Conservation (phyloP, 2,888 invertebrate genomes). For the Linnaemya tessellans region DNA sequence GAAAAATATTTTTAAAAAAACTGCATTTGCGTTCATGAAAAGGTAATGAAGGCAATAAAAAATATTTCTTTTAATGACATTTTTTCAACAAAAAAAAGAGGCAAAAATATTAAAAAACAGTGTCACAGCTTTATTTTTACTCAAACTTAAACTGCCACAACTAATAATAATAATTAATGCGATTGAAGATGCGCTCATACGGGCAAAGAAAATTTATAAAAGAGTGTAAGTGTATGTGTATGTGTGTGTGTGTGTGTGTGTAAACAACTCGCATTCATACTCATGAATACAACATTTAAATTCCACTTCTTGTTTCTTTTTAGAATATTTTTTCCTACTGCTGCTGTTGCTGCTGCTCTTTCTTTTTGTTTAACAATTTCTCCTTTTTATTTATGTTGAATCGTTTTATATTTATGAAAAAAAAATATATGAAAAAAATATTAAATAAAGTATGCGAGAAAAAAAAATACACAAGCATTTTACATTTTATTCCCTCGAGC, state of each 20-base stretch:
- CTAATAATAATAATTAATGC: conserved; percentile 46
- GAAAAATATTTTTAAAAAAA: conserved; percentile 1
- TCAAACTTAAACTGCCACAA: conserved; percentile 33
- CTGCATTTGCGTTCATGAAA: conserved; percentile 35
- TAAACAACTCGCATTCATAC: conserved; percentile 56
- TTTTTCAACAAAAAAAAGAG: conserved; percentile 10
- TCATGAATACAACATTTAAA: conserved; percentile 67
- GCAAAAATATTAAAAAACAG: neutral
- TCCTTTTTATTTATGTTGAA: conserved; percentile 50
- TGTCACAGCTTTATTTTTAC: conserved; percentile 6
- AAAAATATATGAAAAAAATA: neutral
- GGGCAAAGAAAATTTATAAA: neutral
- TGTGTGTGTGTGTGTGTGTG: neutral
- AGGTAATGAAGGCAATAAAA: conserved; percentile 55
- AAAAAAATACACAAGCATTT: conserved; percentile 44
- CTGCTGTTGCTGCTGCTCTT: conserved; percentile 14
- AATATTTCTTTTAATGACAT: conserved; percentile 31
- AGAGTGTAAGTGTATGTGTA: neutral
- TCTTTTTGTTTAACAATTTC: conserved; percentile 50
- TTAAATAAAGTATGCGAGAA: conserved; percentile 13
- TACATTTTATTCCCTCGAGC: conserved; percentile 63
- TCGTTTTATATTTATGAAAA: conserved; percentile 48
- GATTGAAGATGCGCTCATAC: conserved; percentile 33
- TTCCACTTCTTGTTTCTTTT: conserved; percentile 51
- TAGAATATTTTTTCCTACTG: neutral